Percentiles rank a stretch among this genome's conserved stretches.
Evolutionary conservation across 2,797 vertebrate genomes (phyloP).

Genomic region (Platalea minor): DNA sequence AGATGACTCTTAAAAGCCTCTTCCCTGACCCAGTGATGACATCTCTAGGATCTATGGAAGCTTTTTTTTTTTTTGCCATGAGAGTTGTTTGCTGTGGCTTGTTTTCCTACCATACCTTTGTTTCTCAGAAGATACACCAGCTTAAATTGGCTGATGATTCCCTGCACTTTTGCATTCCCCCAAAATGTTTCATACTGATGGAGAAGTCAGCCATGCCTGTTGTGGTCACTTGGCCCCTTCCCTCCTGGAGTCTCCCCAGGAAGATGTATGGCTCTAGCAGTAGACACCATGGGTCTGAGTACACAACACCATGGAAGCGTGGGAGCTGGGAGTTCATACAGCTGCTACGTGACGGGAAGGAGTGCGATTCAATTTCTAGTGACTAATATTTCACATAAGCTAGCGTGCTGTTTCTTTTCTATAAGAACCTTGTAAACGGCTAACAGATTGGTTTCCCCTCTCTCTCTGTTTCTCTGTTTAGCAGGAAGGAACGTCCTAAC

Average conservation of each 20-base stretch:
- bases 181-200: neutral
- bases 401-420: neutral
- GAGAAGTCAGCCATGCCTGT: neutral
- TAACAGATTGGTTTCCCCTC: neutral
- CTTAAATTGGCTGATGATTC: neutral
- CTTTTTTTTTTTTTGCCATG: neutral
- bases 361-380: neutral
- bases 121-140: neutral
- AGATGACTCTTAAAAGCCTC: neutral
- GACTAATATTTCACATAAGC: neutral
- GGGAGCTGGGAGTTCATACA: neutral
- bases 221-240: neutral
- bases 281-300: neutral
- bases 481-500: constrained; percentile 94
- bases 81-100: neutral
- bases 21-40: neutral
- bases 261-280: neutral
- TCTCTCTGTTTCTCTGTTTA: constrained; percentile 61
- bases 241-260: neutral
- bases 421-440: neutral
- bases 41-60: neutral
- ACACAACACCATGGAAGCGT: neutral
- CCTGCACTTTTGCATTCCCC: neutral
- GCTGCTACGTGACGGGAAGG: neutral
- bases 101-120: neutral